Evolutionary conservation across 2,113 vertebrate genomes (phyloP).

Genomic region (Anarrhichthys ocellatus): DNA sequence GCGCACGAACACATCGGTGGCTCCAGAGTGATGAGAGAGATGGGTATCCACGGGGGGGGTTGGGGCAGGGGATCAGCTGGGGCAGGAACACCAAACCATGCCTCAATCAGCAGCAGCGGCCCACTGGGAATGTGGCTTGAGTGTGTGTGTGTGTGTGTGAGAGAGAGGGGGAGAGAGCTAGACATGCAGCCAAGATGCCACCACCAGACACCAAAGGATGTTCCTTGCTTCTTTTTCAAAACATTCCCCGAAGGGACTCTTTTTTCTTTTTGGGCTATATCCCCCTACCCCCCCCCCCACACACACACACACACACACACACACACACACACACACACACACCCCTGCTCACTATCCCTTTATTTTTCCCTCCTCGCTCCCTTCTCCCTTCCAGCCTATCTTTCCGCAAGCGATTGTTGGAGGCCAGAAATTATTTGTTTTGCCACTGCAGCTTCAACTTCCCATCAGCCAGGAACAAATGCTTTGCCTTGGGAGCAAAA

Average conservation of each 20-base stretch:
- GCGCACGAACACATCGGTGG: slow-evolving; percentile 28
- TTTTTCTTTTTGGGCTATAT: slow-evolving; percentile 54
- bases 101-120: slow-evolving; percentile 69
- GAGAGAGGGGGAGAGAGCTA: background rate
- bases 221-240: slow-evolving; percentile 80
- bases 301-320: too few species aligned
- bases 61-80: slow-evolving; percentile 74
- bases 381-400: slow-evolving; percentile 43
- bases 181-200: slow-evolving; percentile 78
- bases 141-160: background rate
- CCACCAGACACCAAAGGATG: slow-evolving; percentile 66
- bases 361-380: slow-evolving; percentile 13
- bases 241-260: slow-evolving; percentile 70
- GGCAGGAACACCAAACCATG: slow-evolving; percentile 64
- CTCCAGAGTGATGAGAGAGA: slow-evolving; percentile 55
- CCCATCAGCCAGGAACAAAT: slow-evolving; percentile 73
- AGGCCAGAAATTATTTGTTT: slow-evolving; percentile 78
- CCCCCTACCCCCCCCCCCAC: slow-evolving; percentile 12
- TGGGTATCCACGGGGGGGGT: slow-evolving; percentile 48
- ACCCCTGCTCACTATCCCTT: slow-evolving; percentile 36
- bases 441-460: slow-evolving; percentile 71
- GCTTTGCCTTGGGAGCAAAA: slow-evolving; percentile 66
- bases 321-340: too few species aligned
- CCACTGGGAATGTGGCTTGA: slow-evolving; percentile 56
- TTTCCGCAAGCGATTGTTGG: slow-evolving; percentile 60